Evolutionary conservation across 2,797 vertebrate species (phyloP), one percentile per base, ranked within the genome.

Genomic region (Gymnopithys bicolor): DNA sequence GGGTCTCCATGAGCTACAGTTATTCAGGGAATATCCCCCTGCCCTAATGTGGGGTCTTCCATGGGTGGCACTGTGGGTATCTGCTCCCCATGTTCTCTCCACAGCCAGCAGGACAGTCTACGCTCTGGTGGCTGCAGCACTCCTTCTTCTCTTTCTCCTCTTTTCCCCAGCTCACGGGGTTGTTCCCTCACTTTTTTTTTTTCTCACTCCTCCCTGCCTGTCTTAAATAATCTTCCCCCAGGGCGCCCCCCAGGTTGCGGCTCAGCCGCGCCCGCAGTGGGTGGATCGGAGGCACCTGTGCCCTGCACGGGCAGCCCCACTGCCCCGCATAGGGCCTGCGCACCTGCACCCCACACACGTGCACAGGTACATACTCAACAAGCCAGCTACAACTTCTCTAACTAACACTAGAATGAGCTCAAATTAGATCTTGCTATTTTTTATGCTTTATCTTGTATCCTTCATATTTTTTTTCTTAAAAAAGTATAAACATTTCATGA

Each of bases 251-350:
- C 9, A 0, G 0, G 21, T 18, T 0, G 1, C 11, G 41, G 35
- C 19, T 27, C 32, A 19, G 32, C 43, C 0, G 0, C 0, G 1
- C 6, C 49, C 21, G 23, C 0, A 0, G 23, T 5, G 14, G 37
- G 43, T 0, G 0, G 1, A 21, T 1, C 24, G 21, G 45, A 84
- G 6, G 35, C 0, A 1, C 4, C 19, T 37, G 51, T 41, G 19
- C 23, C 35, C 0, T 0, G 18, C 48, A 5, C 0, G 1, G 25
- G 45, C 78, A 74, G 52, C 43, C 19, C 27, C 0, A 11, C 7
- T 9, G 2, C 10, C 17, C 14, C 5, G 5, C 24, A 62, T 1
- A 0, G 7, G 1, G 1, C 19, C 62, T 16, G 45, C 2, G 21
- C 32, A 33, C 16, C 10, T 0, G 0, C 22, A 24, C 13, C 15